Base-by-base conservation (phyloP, 2,797 vertebrate species). In the Astyanax mexicanus region DNA sequence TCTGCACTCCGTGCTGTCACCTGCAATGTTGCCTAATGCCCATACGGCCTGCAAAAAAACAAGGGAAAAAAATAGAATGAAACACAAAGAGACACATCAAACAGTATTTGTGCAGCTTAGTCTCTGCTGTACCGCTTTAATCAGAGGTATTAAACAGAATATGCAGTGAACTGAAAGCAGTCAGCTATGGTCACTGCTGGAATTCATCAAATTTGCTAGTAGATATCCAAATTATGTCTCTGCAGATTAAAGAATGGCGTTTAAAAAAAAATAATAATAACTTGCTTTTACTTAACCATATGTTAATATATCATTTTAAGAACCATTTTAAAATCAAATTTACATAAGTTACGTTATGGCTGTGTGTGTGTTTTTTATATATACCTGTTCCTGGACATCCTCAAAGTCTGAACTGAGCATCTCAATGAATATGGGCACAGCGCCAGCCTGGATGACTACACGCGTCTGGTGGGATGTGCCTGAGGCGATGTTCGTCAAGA, bases 11-110 rank as follows among this genome's bases (percentile, higher is more conserved):
- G 97, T 96, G 85, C 96, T 99, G 81, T 99, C 97, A 72, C 97
- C 97, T 88, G 97, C 97, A 84, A 99, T 99, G 88, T 99, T 99
- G 69, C 97, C 97, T 88, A 99, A 91, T 71, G 97, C 97, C 97
- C 97, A 99, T 40, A 99, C 97, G 45, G 97, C 97, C 97, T 99
- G 88, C 82, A 86, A 86, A 85, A 60, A 0, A 88, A 61, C 40
- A 74, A 13, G 19, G 9, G 42, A 35, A 54, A 55, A 44, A 38
- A 61, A 51, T 21, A 32, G 8, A 47, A 17, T 66, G 62, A 60
- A 4, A 40, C 32, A 60, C 21, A 27, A 35, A 5, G 27, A 35
- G 25, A 21, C 6, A 51, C 37, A n/a, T 40, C 29, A 51, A 13
- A 52, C 37, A 15, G 17, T 17, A 12, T 8, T 5, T 12, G 35